These are phyloP conservation scores for Scatophagus argus DNA, from an alignment of 2,113 vertebrate species.

Conservation along the genomic window DNA sequence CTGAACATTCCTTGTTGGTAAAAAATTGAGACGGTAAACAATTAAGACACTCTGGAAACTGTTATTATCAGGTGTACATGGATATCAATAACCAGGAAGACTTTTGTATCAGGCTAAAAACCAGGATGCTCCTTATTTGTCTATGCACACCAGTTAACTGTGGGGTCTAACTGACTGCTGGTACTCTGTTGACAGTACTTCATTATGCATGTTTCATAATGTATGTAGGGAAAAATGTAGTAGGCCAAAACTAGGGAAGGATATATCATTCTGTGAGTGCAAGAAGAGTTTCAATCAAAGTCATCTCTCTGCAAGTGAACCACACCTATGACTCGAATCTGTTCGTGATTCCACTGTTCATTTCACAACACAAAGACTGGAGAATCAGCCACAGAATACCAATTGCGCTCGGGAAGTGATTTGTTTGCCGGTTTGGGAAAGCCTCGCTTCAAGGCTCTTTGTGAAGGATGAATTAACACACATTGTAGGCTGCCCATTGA, in stretches of 20 bases:
- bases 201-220: neutral
- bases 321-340: conserved; percentile 41
- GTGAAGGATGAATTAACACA: conserved; percentile 73
- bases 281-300: conserved; percentile 21
- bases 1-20: neutral
- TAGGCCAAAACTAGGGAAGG: neutral
- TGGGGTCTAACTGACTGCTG: neutral
- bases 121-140: neutral
- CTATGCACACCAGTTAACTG: too few relatives aligned
- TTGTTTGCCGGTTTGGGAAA: conserved; percentile 71
- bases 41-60: neutral
- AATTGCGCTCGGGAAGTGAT: conserved; percentile 63
- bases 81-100: neutral
- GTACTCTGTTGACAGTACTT: neutral
- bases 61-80: neutral
- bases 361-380: conserved; percentile 57
- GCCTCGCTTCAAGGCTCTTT: conserved; percentile 64
- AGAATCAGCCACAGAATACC: conserved; percentile 62
- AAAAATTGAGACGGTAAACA: neutral
- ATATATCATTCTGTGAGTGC: neutral
- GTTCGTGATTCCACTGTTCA: conserved; percentile 55
- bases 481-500: conserved; percentile 66
- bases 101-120: neutral
- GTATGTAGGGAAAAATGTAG: neutral
- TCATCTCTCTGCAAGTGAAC: conserved; percentile 10